These are phyloP conservation scores for Zosterops lateralis DNA, from an alignment of 2,113 vertebrate genomes.

Conservation along the genomic window DNA sequence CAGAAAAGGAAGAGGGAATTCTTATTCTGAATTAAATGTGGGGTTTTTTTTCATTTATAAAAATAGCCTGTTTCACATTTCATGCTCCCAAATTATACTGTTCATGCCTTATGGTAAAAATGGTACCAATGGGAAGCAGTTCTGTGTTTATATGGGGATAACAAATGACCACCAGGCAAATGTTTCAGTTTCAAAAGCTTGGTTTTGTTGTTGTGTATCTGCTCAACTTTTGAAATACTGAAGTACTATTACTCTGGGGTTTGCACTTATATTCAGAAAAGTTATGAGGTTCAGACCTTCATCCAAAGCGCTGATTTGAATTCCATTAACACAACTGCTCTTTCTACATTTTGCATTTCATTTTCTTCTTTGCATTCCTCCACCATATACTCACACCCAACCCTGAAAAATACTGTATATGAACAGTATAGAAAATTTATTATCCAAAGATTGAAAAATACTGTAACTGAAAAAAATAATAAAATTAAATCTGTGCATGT, in stretches of 20 bases:
- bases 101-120: conserved; percentile 29
- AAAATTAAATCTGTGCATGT: neutral
- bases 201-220: conserved; percentile 35
- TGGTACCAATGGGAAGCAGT: conserved; percentile 30
- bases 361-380: neutral
- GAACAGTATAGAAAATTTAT: neutral
- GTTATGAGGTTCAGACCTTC: conserved; percentile 38
- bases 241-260: conserved; percentile 14
- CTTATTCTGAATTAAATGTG: neutral
- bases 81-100: neutral
- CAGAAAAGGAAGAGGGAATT: neutral
- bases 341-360: neutral
- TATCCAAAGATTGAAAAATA: neutral
- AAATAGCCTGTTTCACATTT: conserved; percentile 48
- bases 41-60: neutral
- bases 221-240: conserved; percentile 48
- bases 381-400: neutral
- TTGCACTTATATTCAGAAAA: conserved; percentile 45
- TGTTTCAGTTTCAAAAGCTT: conserved; percentile 47
- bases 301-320: conserved; percentile 37
- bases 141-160: conserved; percentile 17
- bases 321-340: neutral
- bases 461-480: neutral
- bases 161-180: conserved; percentile 62
- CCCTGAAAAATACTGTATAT: neutral